Evolutionary conservation across 1,140 invertebrate species (phyloP), one percentile per base, ranked within the genome.

Genomic region (Halictus rubicundus): DNA sequence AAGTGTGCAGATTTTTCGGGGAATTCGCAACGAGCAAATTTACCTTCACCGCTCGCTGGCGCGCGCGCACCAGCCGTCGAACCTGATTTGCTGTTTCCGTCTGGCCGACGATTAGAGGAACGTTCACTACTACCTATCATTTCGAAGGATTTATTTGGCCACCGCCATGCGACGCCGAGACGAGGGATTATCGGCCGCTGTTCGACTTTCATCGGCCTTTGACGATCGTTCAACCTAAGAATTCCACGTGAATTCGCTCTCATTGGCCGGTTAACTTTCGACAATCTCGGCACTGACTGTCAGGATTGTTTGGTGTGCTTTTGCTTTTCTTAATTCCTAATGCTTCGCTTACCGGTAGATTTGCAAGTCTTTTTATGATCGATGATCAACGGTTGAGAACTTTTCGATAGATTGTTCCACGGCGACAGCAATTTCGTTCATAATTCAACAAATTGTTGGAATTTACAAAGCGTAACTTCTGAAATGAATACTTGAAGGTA

Each of bases 1-100:
- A 85, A 82, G 84, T 86, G 83, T 71, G 79, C 80, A 81, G 75
- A 79, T 86, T 86, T 86, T 85, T 86, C 69, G 75, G 80, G 71
- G 82, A 75, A 85, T 82, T 85, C 76, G 75, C 70, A 86, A 86
- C 84, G 80, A 74, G 83, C 80, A 84, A 79, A 86, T 85, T 86
- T 81, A 82, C 84, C 70, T 81, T 77, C 19, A 52, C 72, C 65
- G 32, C 32, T 32, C 32, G 32, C 32, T 32, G n/a, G n/a, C 32
- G 32, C 32, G 71, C 42, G 42, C 42, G n/a, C 49, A 21, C 69
- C 42, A 71, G 27, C 72, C 61, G 46, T n/a, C 69, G 70, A 46
- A 65, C 59, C 49, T 68, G 65, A 77, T 81, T 86, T 86, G 75
- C 70, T 70, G 72, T 85, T 85, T 85, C 80, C 80, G 78, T 79